Evolutionary conservation across 2,113 vertebrate genomes (phyloP).

Genomic region (Oncorhynchus mykiss): DNA sequence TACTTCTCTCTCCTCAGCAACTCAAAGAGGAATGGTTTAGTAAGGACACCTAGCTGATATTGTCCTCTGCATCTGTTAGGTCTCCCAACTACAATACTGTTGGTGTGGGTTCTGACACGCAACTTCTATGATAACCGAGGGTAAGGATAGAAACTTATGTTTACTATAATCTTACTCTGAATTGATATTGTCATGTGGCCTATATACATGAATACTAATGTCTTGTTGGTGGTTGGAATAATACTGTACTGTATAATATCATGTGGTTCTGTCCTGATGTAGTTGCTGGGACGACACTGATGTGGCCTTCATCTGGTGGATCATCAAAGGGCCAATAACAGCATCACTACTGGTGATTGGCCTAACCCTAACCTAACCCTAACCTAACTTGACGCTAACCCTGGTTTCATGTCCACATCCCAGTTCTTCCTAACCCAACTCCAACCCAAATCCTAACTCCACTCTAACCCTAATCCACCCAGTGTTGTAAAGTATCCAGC

Average conservation of each 20-base stretch:
- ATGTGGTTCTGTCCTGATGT: slow-evolving; percentile 13
- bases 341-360: slow-evolving; percentile 71
- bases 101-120: slow-evolving; percentile 68
- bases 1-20: background rate
- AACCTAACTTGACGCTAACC: too few relatives aligned
- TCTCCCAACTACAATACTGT: slow-evolving; percentile 67
- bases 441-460: too few relatives aligned
- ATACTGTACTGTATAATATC: background rate
- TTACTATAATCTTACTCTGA: background rate
- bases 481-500: background rate
- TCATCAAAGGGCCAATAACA: slow-evolving; percentile 76
- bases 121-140: slow-evolving; percentile 70
- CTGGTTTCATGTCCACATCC: too few relatives aligned
- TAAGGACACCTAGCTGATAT: background rate
- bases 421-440: too few relatives aligned
- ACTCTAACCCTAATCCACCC: background rate
- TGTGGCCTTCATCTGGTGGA: slow-evolving; percentile 73
- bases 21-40: background rate
- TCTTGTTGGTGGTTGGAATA: background rate
- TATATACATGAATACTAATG: background rate
- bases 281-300: slow-evolving; percentile 81
- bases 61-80: slow-evolving; percentile 50
- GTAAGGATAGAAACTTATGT: slow-evolving; percentile 50
- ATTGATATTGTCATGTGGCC: background rate
- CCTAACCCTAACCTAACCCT: background rate